Base-by-base conservation (phyloP, 92 coral and sea anemone species). In the Bergia puertoricense region DNA sequence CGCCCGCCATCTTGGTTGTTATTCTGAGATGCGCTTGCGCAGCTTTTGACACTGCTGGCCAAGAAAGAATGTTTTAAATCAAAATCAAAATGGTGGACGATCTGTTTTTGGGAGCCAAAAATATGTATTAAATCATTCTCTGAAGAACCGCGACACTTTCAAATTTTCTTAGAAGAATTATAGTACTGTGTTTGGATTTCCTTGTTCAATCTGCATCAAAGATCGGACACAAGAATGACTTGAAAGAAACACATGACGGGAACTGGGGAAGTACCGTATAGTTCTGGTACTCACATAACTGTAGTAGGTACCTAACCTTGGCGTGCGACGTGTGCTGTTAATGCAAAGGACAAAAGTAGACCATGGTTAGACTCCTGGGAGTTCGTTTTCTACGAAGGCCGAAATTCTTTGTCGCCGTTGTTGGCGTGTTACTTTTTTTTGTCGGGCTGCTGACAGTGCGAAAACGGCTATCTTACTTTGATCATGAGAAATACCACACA, bases 351-450 rank as follows among this genome's bases (percentile, higher is more conserved):
- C 18, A 30, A 30, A n/a, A 15, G 5, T 6, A 20, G 0, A 68
- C 59, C n/a, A 82, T 84, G 87, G 45, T 84, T 22, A 84, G 78
- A 84, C 41, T 84, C 37, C 15, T 84, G 54, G 71, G 40, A 45
- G 14, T 30, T 30, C 87, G 87, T 5, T 84, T 84, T 72, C 56
- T 84, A 30, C 79, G 87, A 71, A 84, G 79, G 22, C 79, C 79
- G 16, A 84, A 84, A n/a, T 46, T 84, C 22, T 43, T 84, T 67
- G 45, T 84, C 68, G 67, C 67, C 23, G 37, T 39, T 84, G 59
- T 71, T 50, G 87, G 44, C 3, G 15, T 84, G 2, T 46, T 84
- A 5, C 65, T 84, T 48, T 50, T 84, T 20, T 84, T 44, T 84
- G 79, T 22, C 39, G 87, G 87, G 16, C 6, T 84, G 37, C 16